Base-by-base conservation (phyloP, 2,888 invertebrate species). In the Baccha elongata region DNA sequence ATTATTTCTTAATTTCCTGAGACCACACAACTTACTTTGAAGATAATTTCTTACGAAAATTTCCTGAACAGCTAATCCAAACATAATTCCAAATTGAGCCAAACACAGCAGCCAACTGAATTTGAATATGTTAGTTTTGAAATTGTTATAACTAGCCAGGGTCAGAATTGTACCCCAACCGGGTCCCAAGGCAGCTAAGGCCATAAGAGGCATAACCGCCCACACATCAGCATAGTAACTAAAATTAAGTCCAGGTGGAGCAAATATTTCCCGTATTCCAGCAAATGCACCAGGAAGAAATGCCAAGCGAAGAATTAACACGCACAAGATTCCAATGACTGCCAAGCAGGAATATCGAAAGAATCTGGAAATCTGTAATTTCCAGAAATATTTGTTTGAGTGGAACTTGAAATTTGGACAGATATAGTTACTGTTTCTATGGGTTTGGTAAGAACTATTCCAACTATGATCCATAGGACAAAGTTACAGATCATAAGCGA, bases 141-240 rank as follows among this genome's bases (percentile, higher is more conserved):
- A 96, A 80, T 92, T 92, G 88, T 96, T 96, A 88, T 94, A 96
- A 88, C 96, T 96, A 29, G 96, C 94, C 93, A 96, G 94, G 86
- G 95, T 94, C 71, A 96, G 92, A 42, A 96, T 92, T 3, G 95
- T 94, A 29, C 96, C 96, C 94, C 96, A 96, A 0, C 96, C 96
- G 0, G 96, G 94, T 0, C 97, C 97, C 23, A 97, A 94, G 0
- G 96, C 96, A 88, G 95, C 96, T 89, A 97, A 60, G 0, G 87
- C 86, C 60, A 86, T 67, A 0, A 88, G 11, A 0, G 87, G 85
- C 15, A 87, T 79, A 4, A 62, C 62, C 0, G 64, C 3, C 67
- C 64, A 74, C n/a, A 13, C 13, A 19, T 76, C 62, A 3, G 26
- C n/a, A n/a, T 13, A 60, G 11, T 13, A 60, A 3, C 0, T 2